These are phyloP conservation scores for Delichon dasypus DNA, from an alignment of 2,797 vertebrate species.

Conservation along the genomic window DNA sequence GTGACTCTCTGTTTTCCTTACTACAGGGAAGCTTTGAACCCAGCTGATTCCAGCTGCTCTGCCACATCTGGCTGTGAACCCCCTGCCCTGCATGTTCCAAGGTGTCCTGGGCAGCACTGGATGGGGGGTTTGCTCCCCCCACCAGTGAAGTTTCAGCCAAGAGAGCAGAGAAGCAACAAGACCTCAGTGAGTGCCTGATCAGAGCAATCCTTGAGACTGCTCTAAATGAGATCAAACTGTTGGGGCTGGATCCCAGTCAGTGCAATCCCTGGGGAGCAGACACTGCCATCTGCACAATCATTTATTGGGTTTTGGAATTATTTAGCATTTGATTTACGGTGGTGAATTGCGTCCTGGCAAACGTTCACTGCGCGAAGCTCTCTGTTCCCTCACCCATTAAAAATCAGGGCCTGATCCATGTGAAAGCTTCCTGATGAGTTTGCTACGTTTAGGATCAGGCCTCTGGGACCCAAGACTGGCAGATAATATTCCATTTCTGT, in stretches of 20 bases:
- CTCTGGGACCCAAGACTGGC: not conserved
- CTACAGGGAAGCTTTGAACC: not conserved
- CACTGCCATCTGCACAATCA: conserved; percentile 1
- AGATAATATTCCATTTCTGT: not conserved
- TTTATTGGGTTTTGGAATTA: conserved; percentile 26
- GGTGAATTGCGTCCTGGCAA: conserved; percentile 12
- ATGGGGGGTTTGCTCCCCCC: not conserved
- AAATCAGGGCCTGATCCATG: conserved; percentile 17
- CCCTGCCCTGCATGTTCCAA: not conserved
- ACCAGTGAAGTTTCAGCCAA: not conserved
- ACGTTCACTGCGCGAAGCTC: not conserved
- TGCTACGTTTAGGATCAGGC: not conserved
- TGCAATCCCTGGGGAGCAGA: conserved; percentile 19
- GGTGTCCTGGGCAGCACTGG: not conserved
- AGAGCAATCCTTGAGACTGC: not conserved
- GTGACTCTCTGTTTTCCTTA: not conserved
- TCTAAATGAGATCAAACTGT: conserved; percentile 8
- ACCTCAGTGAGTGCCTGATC: not conserved
- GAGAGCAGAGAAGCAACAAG: not conserved
- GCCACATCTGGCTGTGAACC: not conserved
- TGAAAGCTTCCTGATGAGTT: conserved; percentile 30
- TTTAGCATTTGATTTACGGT: conserved; percentile 38
- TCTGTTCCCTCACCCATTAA: conserved; percentile 20
- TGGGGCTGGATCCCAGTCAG: conserved; percentile 6
- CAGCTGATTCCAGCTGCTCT: not conserved